A percentile compares a stretch with the other conserved stretches of the same genome.
These are phyloP conservation scores for Aporophyla lueneburgensis DNA, from an alignment of 2,888 invertebrate genomes.

Conservation along the genomic window DNA sequence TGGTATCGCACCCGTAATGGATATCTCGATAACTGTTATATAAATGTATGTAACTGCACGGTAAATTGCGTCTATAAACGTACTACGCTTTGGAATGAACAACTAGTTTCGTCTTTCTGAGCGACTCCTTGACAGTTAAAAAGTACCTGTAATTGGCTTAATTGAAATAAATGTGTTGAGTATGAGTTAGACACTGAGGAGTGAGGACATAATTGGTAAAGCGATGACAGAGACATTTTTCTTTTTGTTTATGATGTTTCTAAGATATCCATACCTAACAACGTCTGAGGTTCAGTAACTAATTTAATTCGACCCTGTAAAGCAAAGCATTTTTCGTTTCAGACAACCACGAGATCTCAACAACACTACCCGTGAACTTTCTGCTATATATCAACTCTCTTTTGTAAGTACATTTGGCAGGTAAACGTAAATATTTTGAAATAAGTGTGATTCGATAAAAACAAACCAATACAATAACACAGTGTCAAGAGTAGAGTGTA, in stretches of 20 bases:
- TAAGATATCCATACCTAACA: no score
- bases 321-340: neutral
- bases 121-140: neutral
- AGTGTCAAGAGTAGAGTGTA: conserved; percentile 29
- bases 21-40: conserved; percentile 35
- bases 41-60: neutral
- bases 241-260: no score
- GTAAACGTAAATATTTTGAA: neutral
- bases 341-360: neutral
- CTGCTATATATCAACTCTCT: neutral
- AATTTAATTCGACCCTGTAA: no score
- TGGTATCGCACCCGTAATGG: conserved; percentile 30
- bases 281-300: no score
- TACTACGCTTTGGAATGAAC: neutral
- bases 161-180: neutral
- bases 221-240: neutral
- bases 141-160: neutral
- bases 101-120: neutral
- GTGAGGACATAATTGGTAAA: neutral
- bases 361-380: neutral
- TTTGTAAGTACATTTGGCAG: neutral
- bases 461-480: conserved; percentile 15
- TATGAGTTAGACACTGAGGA: neutral
- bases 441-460: neutral
- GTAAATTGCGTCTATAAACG: conserved; percentile 1